Base-by-base conservation (phyloP, 2,888 invertebrate species). In the Tachina lurida region DNA sequence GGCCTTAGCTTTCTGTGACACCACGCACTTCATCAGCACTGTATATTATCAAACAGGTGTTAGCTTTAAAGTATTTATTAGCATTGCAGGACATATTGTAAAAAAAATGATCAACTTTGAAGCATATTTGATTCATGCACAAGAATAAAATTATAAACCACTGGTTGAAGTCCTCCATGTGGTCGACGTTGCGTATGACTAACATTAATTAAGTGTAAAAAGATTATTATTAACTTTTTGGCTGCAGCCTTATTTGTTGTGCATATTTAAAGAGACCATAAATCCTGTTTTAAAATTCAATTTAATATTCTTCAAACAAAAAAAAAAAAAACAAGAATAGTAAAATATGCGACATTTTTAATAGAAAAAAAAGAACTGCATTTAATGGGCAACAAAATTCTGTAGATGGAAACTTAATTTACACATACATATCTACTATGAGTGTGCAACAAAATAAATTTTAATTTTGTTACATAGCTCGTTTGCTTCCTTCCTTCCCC, bases 261-360 rank as follows among this genome's bases (percentile, higher is more conserved):
- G 39, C 52, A 17, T 22, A 5, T 67, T 78, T 39, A 49, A 22
- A 62, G 15, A 58, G 52, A 73, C 43, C 60, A 83, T 78, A 78
- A 78, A 73, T 83, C 17, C 41, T 22, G 68, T 83, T 83, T 79
- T 68, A 63, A 75, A 82, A 84, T 84, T 82, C 68, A 84, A 76
- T 84, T 79, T 67, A 76, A 73, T 79, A 73, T 63, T 58, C 52
- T 22, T 58, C 10, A 54, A 19, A 58, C 49, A 76, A 73, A 67
- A 71, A 62, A 68, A 68, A 60, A 12, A 60, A 3, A 4, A 84
- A 49, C 68, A n/a, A n/a, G n/a, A n/a, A n/a, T n/a, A n/a, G 49
- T 68, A 56, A 47, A 79, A 43, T 73, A 17, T n/a, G 65, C 65
- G 56, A 71, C 43, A 68, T 15, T 60, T 41, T 56, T 43, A 68